Percentiles rank a stretch among this genome's conserved stretches.
These are phyloP conservation scores for Epinephelus cyanopodus DNA, from an alignment of 2,113 vertebrate genomes.

Conservation along the genomic window DNA sequence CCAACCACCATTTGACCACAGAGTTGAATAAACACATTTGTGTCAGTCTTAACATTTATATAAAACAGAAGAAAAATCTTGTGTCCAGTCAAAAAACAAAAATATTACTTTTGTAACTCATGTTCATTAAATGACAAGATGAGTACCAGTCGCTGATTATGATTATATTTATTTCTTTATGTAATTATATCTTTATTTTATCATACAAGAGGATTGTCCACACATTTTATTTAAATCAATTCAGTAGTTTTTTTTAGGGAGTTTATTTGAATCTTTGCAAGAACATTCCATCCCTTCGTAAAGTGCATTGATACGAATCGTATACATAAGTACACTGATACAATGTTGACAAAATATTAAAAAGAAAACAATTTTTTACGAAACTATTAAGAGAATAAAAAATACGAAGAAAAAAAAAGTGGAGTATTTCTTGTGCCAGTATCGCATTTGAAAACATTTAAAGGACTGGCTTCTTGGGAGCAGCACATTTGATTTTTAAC, in stretches of 20 bases:
- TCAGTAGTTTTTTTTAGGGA: not conserved
- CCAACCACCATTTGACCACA: not conserved
- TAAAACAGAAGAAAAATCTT: not conserved
- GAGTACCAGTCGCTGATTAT: too few relatives aligned
- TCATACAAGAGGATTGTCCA: not conserved
- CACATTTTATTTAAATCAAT: not conserved
- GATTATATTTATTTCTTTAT: not conserved
- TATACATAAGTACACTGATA: not conserved
- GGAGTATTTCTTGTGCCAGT: slow-evolving; percentile 21
- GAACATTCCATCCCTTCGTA: not conserved
- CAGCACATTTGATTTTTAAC: not conserved
- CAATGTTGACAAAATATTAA: not conserved
- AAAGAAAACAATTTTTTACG: not conserved
- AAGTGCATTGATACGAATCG: not conserved
- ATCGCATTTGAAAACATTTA: not conserved
- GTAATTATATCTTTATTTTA: not conserved
- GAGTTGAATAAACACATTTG: not conserved
- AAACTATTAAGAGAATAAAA: not conserved
- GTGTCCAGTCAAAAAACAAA: not conserved
- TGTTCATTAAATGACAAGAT: not conserved
- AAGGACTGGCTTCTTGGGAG: not conserved
- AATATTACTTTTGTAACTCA: not conserved
- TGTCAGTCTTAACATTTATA: not conserved
- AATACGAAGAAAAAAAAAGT: not conserved
- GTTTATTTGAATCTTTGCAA: not conserved